Conservation (phyloP, 1,140 invertebrate genomes). For the Philotrypesis tridentata region DNA sequence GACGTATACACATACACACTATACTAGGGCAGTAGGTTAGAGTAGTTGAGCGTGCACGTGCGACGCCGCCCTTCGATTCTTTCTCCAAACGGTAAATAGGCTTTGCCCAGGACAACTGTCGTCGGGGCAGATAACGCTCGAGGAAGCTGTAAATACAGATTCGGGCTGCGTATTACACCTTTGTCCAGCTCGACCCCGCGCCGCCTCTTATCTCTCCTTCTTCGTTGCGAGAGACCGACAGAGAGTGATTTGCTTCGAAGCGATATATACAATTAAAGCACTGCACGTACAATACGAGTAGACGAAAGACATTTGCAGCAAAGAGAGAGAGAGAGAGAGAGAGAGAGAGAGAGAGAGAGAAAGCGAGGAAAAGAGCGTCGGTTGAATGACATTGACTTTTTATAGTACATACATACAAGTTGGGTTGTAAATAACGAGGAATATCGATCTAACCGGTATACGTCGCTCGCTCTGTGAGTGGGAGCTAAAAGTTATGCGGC, state of each 20-base stretch:
- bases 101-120: slow-evolving; percentile 65
- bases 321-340: too few relatives aligned
- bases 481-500: slow-evolving; percentile 5
- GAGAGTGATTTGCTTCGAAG: too few relatives aligned
- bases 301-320: too few relatives aligned
- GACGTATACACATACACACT: too few relatives aligned
- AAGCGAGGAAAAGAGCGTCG: neutral
- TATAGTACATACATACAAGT: neutral
- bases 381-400: slow-evolving; percentile 44
- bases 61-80: slow-evolving; percentile 51
- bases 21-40: slow-evolving; percentile 73
- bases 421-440: slow-evolving; percentile 30
- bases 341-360: neutral
- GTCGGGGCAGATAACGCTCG: slow-evolving; percentile 20
- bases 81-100: slow-evolving; percentile 61
- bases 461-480: neutral
- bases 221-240: neutral
- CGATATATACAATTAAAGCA: too few relatives aligned
- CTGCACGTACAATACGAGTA: too few relatives aligned
- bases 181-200: neutral
- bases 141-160: slow-evolving; percentile 55
- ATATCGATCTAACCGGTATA: slow-evolving; percentile 26
- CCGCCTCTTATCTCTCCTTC: too few relatives aligned
- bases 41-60: slow-evolving; percentile 56
- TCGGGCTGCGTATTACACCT: neutral